phyloP scores from a whole-genome alignment of 2,888 invertebrate species.

The Stenodema calcarata region DNA sequence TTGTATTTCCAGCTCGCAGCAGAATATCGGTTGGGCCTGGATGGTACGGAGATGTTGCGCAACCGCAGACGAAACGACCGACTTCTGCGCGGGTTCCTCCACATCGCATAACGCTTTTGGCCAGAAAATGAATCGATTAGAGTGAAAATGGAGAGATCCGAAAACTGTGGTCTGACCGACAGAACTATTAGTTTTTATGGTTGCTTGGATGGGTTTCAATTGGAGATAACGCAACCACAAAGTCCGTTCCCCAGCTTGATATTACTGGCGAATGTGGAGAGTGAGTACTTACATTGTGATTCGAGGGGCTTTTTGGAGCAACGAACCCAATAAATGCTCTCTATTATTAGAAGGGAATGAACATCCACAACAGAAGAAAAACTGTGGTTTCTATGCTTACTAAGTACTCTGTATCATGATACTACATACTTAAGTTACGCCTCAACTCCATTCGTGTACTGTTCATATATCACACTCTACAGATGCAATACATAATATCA shows the following conservation, averaged over 20 bases:
- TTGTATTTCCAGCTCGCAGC: neutral
- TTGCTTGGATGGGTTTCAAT: neutral
- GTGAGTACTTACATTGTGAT: too few relatives aligned
- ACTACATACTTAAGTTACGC: too few relatives aligned
- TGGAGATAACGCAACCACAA: neutral
- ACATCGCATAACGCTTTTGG: neutral
- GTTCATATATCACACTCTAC: too few relatives aligned
- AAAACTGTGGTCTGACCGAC: neutral
- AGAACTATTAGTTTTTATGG: neutral
- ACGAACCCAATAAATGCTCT: too few relatives aligned
- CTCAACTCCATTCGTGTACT: too few relatives aligned
- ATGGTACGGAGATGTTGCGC: neutral
- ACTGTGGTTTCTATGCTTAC: too few relatives aligned
- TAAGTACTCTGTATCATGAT: too few relatives aligned
- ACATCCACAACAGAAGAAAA: too few relatives aligned
- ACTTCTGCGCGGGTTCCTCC: neutral
- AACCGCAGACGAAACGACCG: neutral
- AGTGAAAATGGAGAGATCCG: neutral
- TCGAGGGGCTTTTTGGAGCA: too few relatives aligned
- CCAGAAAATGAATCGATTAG: neutral
- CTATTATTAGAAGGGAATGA: too few relatives aligned
- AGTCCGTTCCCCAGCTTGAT: neutral
- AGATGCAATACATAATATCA: too few relatives aligned
- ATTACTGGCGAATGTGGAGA: neutral
- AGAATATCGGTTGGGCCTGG: neutral